Base-by-base conservation (phyloP, 2,797 vertebrate species). In the Sebastes kiyomatsui region DNA sequence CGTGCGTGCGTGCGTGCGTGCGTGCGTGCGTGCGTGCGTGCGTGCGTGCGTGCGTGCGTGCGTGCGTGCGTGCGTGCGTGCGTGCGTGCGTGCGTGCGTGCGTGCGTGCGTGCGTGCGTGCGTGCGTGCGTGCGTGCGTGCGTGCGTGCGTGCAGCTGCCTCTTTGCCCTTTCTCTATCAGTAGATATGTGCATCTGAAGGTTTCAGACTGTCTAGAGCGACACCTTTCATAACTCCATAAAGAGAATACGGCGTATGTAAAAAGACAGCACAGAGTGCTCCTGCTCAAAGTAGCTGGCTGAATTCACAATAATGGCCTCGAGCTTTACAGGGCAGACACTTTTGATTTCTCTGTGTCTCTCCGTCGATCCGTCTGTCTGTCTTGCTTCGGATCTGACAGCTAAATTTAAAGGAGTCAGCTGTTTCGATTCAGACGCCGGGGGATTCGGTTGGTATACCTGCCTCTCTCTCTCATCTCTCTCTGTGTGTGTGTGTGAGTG, bases 171-270 rank as follows among this genome's bases (percentile, higher is more conserved):
- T 61, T 76, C 55, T 77, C 30, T 74, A 25, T 72, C 67, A 18
- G 62, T 78, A 74, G 76, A 32, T 65, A 32, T 59, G 76, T 79
- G 60, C 72, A 72, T 84, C 49, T 85, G 71, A 90, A 79, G 82
- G 81, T 80, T 88, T 90, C 77, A 82, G 59, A 67, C 65, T 67
- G 77, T 66, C 76, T 64, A 72, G 77, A 85, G 54, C 82, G 87
- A 91, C 88, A 90, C 83, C 66, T 90, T 82, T 88, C 86, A 87
- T 91, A 87, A 83, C 77, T 84, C 80, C 62, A 79, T 83, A 81
- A 87, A 88, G 72, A 79, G 80, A 87, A 85, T 58, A 55, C 1
- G 27, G 42, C 69, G 72, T 38, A 87, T 84, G 85, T 84, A 79
- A 80, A 85, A 88, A 76, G 90, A 90, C 88, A 84, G 83, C 82